Evolutionary conservation across 2,797 vertebrate species (phyloP), one percentile per base, ranked within the genome.

Genomic region (Poeciliopsis presidionis): DNA sequence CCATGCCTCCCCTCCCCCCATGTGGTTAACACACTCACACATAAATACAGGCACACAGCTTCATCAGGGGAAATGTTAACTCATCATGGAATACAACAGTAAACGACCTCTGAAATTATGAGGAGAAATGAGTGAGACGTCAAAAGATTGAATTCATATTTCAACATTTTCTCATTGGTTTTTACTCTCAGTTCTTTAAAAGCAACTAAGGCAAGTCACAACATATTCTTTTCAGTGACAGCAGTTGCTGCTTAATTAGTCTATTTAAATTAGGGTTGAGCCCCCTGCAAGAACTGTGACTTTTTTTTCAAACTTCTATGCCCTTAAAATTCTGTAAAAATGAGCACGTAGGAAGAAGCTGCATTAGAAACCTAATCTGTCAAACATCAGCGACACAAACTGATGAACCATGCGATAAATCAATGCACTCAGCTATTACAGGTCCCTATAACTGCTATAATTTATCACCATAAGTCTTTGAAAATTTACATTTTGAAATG

Each of bases 1-100:
- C 91, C 88, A 78, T 81, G 75, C 78, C 83, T 55, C 53, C 72
- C 78, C 69, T 47, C 49, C 51, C 18, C 51, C 80, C 25, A 63
- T 28, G 75, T 84, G 86, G 77, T 81, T 67, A 75, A 79, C 78
- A 75, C 74, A 74, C 78, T 73, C 74, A 43, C 73, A 75, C 79
- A 77, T 41, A 79, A 78, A 84, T 12, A 82, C 88, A 90, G 55
- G 63, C 84, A 87, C 89, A 87, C 86, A 81, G 76, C 81, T 85
- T 75, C 13, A 83, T 87, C 77, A 83, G 77, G 79, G 87, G 81
- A 87, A 82, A 76, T 53, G 49, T 86, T 45, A 85, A 88, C 77
- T 73, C 63, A 88, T 89, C 76, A 71, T 89, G 81, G 79, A 85
- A 82, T 28, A 89, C 83, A 86, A 89, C 82, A 81, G 82, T 46